A percentile compares a stretch with the other conserved stretches of the same genome.
phyloP scores from a whole-genome alignment of 2,888 invertebrate genomes.

The Lasius platythorax region DNA sequence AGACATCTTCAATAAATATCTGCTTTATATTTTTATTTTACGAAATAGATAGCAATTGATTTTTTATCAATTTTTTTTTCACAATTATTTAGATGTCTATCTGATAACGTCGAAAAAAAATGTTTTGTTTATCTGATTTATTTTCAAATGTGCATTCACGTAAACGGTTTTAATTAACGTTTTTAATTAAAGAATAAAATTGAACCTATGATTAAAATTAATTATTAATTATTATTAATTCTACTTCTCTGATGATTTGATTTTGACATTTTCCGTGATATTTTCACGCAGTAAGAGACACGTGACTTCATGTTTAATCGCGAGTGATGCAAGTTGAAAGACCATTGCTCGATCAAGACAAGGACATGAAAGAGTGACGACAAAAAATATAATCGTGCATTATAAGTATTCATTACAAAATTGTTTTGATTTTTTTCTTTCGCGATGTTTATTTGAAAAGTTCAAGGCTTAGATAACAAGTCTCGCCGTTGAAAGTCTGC shows the following conservation, averaged over 20 bases:
- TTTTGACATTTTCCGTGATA: constrained; percentile 33
- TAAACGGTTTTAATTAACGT: not conserved
- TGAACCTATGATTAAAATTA: not conserved
- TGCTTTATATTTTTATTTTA: too few species aligned
- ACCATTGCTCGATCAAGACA: constrained; percentile 55
- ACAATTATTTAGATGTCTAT: not conserved
- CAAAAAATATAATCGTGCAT: constrained; percentile 39
- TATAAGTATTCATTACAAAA: constrained; percentile 38
- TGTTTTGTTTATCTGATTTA: not conserved
- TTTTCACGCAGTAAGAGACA: constrained; percentile 14
- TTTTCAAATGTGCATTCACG: not conserved
- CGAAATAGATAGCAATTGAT: too few species aligned
- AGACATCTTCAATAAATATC: too few species aligned
- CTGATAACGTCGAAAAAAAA: not conserved
- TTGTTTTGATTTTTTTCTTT: constrained; percentile 9
- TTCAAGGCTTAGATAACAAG: constrained; percentile 21
- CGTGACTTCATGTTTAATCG: constrained; percentile 14
- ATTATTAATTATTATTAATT: constrained; percentile 20
- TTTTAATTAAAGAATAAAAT: constrained; percentile 12
- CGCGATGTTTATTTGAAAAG: constrained; percentile 12
- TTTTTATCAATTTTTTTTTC: too few species aligned
- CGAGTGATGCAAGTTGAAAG: constrained; percentile 66
- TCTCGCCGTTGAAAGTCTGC: constrained; percentile 30
- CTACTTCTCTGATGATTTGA: not conserved
- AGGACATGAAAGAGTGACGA: constrained; percentile 48